Evolutionary conservation across 2,888 invertebrate species (phyloP).

Genomic region (Catocala sponsa): DNA sequence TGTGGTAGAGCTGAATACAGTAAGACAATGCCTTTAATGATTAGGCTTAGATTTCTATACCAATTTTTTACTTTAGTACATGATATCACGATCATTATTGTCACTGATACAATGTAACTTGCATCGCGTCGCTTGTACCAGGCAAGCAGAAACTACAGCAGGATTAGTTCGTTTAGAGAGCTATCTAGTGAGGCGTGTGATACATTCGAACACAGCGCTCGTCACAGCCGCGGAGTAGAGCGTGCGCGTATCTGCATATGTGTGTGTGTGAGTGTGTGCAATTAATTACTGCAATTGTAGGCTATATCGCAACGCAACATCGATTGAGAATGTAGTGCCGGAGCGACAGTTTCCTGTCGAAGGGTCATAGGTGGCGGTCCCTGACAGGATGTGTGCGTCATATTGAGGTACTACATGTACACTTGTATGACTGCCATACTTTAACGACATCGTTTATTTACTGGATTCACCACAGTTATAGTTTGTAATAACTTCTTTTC

Average conservation of each 20-base stretch:
- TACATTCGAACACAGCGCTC: conserved; percentile 20
- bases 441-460: no score
- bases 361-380: conserved; percentile 2
- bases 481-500: no score
- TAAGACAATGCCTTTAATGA: no score
- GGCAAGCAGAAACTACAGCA: conserved; percentile 19
- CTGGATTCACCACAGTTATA: no score
- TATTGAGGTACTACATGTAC: neutral
- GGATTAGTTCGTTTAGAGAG: conserved; percentile 34
- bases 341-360: neutral
- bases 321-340: conserved; percentile 10
- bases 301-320: neutral
- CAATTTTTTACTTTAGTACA: no score
- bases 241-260: neutral
- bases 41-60: no score
- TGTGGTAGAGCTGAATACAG: no score
- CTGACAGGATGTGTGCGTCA: neutral
- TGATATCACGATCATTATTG: no score
- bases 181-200: conserved; percentile 33
- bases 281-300: neutral
- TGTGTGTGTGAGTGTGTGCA: neutral
- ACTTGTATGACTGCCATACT: no score
- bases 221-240: neutral
- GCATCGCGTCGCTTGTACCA: conserved; percentile 17
- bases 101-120: conserved; percentile 1